Base-by-base conservation (phyloP, 2,113 vertebrate genomes). In the Myrmophylax atrothorax region DNA sequence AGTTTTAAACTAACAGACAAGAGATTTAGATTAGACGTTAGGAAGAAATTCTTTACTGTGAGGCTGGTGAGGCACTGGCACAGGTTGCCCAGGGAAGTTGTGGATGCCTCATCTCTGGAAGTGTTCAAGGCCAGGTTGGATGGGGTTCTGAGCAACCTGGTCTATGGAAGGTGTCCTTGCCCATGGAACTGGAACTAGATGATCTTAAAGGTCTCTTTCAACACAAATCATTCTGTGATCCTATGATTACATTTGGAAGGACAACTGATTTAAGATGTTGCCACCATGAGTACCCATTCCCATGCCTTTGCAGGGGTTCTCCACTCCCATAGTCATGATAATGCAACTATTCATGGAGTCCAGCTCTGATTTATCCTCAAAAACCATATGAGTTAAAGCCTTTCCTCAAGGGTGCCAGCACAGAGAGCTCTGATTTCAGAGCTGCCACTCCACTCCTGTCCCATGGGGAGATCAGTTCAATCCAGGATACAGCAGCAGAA, bases 401-500 rank as follows among this genome's bases (percentile, higher is more conserved):
- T 70, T 76, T 73, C 28, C 19, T 86, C 37, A 23, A 22, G 31
- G 8, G 7, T 46, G n/a, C 44, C 72, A 66, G 20, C 3, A 0
- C 44, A n/a, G 18, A 37, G 35, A 63, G 44, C 16, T 63, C 56
- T 29, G 47, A 85, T 79, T 68, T 63, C 69, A 62, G 16, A 5
- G 2, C 42, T 52, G 66, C 44, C 3, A 0, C 14, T 60, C 11
- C 7, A 0, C 37, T 50, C 19, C 22, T 0, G 0, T 42, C n/a
- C 46, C 47, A 38, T 26, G 14, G 1, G 23, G 35, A 44, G 18
- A 37, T 9, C 29, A 22, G 9, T 38, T 63, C 0, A 0, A 56
- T 7, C 5, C 33, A 3, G 0, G 3, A 16, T 11, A 84, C 9
- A 64, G 74, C 10, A 73, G 42, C 46, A 77, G 33, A 47, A 77